Evolutionary conservation across 2,113 vertebrate species (phyloP).

Genomic region (Rafetus swinhoei): DNA sequence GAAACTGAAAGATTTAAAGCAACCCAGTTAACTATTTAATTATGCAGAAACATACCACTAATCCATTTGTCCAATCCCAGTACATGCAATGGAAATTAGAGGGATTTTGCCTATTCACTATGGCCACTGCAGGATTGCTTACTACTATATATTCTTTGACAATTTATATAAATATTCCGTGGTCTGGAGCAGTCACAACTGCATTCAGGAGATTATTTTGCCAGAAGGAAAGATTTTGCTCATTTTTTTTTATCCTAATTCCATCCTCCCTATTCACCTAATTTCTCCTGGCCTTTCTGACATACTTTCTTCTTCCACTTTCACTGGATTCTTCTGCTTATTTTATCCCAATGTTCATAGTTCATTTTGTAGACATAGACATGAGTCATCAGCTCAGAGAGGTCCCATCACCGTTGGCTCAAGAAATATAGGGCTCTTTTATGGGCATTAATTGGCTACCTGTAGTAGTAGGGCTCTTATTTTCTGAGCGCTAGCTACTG

Average conservation of each 20-base stretch:
- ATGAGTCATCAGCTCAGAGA: background rate
- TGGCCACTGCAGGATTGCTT: background rate
- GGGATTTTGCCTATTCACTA: background rate
- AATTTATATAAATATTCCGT: background rate
- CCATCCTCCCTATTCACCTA: background rate
- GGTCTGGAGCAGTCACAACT: background rate
- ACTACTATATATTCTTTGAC: background rate
- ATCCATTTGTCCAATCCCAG: background rate
- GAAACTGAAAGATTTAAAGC: background rate
- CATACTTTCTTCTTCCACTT: background rate
- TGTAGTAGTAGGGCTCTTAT: background rate
- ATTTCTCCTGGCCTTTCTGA: background rate
- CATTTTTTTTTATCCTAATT: background rate
- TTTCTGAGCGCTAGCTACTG: background rate
- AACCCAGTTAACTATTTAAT: conserved; percentile 2
- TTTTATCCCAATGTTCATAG: background rate
- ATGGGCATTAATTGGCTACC: background rate
- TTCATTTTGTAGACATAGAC: background rate
- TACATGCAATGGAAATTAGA: background rate
- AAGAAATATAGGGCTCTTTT: background rate
- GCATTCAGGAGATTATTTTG: background rate
- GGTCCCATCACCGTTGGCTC: background rate
- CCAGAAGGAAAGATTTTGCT: background rate
- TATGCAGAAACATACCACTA: background rate
- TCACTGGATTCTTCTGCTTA: background rate